Conservation (phyloP, 1,140 invertebrate genomes). For the Halictus rubicundus region DNA sequence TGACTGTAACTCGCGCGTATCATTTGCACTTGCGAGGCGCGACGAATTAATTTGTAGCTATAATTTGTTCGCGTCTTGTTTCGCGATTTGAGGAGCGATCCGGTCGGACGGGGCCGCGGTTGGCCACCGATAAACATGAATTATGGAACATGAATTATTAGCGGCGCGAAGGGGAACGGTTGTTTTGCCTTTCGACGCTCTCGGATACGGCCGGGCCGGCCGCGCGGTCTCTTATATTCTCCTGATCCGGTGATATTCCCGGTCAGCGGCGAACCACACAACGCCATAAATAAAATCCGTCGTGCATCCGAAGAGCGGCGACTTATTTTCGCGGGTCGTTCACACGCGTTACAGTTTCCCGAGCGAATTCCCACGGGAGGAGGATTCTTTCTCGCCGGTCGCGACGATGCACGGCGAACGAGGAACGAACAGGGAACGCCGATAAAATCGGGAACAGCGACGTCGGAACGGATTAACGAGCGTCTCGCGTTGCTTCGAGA, state of each 20-base stretch:
- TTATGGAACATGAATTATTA: conserved; percentile 29
- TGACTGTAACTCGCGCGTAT: background rate
- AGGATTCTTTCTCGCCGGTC: no score
- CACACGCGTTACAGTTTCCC: no score
- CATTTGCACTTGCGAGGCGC: background rate
- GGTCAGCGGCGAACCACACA: background rate
- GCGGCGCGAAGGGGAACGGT: background rate
- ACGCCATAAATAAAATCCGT: conserved; percentile 50
- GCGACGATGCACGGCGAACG: background rate
- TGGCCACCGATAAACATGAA: conserved; percentile 26
- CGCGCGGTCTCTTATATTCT: conserved; percentile 49
- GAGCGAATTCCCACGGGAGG: no score
- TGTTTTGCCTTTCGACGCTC: conserved; percentile 24
- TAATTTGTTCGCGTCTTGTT: background rate
- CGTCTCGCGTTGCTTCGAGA: conserved; percentile 27
- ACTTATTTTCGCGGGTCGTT: conserved; percentile 47
- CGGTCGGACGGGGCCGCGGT: background rate
- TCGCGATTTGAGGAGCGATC: background rate
- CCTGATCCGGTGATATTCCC: conserved; percentile 50
- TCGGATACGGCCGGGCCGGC: conserved; percentile 1
- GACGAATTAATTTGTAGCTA: background rate
- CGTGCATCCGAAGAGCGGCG: conserved; percentile 26
- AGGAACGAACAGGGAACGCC: background rate
- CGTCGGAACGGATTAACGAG: conserved; percentile 24
- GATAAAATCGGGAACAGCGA: background rate